Percentiles rank a stretch among this genome's conserved stretches.
phyloP scores from a whole-genome alignment of 2,113 vertebrate genomes.

The Brachyhypopomus occidentalis region DNA sequence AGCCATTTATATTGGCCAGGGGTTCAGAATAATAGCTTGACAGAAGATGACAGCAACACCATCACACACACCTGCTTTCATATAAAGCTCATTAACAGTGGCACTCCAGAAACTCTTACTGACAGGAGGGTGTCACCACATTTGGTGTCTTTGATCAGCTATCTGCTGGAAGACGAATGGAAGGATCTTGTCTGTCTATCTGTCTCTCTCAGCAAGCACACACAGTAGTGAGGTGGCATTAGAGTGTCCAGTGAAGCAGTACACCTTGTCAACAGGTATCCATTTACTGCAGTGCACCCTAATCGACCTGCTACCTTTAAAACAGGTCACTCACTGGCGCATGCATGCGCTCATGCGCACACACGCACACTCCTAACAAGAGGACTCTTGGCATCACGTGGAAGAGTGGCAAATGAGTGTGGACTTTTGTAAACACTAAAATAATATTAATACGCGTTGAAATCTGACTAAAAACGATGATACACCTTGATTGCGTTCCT shows the following conservation, averaged over 20 bases:
- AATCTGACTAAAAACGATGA: background rate
- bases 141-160: conserved; percentile 3
- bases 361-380: no score
- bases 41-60: conserved; percentile 12
- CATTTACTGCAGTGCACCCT: conserved; percentile 33
- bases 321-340: conserved; percentile 11
- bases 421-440: background rate
- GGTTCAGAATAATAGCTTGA: background rate
- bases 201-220: background rate
- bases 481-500: background rate
- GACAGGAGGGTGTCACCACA: conserved; percentile 5
- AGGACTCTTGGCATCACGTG: background rate
- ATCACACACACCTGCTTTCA: conserved; percentile 61
- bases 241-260: conserved; percentile 41
- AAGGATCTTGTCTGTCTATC: conserved; percentile 8
- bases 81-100: conserved; percentile 53
- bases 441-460: background rate
- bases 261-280: conserved; percentile 45
- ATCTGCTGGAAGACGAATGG: background rate
- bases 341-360: background rate
- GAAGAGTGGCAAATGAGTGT: background rate
- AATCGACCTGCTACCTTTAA: conserved; percentile 38
- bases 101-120: conserved; percentile 11
- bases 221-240: background rate
- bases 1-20: background rate